These are phyloP conservation scores for Platycheirus rosarum DNA, from an alignment of 2,888 invertebrate genomes.

Conservation along the genomic window DNA sequence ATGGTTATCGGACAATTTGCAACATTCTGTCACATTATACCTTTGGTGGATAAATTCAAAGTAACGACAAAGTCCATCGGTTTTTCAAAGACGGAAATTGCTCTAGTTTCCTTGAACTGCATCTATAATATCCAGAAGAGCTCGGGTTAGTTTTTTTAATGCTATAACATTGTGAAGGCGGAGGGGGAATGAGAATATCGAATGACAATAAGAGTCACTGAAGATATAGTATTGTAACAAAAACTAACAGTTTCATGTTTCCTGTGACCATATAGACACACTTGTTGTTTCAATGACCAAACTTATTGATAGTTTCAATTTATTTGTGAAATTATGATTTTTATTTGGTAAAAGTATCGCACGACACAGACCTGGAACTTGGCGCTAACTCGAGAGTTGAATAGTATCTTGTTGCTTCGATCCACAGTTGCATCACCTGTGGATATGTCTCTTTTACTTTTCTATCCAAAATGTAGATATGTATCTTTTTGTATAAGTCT, in stretches of 20 bases:
- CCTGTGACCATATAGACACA: conserved; percentile 11
- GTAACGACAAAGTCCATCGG: conserved; percentile 12
- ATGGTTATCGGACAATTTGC: conserved; percentile 72
- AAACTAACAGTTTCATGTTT: conserved; percentile 68
- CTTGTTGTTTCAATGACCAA: conserved; percentile 8
- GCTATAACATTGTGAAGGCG: conserved; percentile 24
- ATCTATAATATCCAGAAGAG: background rate
- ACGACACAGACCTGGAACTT: conserved; percentile 39
- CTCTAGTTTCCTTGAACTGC: conserved; percentile 57
- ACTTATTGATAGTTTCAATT: conserved; percentile 31
- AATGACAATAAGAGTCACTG: conserved; percentile 43
- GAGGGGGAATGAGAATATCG: conserved; percentile 5
- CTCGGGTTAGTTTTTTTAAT: conserved; percentile 37
- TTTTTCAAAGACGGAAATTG: conserved; percentile 61
- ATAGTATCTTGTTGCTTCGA: background rate
- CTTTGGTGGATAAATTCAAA: conserved; percentile 44
- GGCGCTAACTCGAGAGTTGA: conserved; percentile 1
- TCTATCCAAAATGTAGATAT: conserved; percentile 47
- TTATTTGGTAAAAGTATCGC: conserved; percentile 37
- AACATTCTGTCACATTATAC: conserved; percentile 71
- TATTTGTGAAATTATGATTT: conserved; percentile 62
- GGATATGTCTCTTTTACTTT: conserved; percentile 40
- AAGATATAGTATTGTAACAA: conserved; percentile 63
- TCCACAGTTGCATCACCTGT: conserved; percentile 28
- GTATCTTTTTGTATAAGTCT: conserved; percentile 44